Base-by-base conservation (phyloP, 2,888 invertebrate genomes). In the Stegophylla sp. region DNA sequence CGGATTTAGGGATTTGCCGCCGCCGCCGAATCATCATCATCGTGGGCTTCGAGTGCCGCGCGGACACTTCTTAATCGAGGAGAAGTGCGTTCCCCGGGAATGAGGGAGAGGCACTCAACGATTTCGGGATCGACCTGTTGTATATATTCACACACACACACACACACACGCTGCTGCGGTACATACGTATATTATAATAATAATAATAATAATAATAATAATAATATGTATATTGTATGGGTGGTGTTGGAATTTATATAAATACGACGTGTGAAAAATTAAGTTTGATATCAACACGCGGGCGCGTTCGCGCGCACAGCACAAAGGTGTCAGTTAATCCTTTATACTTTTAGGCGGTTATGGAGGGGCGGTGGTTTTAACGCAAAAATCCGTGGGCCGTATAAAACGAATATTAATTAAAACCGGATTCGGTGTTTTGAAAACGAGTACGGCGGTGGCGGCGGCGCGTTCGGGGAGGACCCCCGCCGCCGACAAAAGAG, bases 331-430 rank as follows among this genome's bases (percentile, higher is more conserved):
- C 64, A n/a, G 51, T 64, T 75, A 75, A 75, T 63, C 63, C 48
- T 75, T 75, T 64, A 61, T 74, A 74, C 41, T 74, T 72, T 28
- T 23, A 56, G 74, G 17, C 34, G 59, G 17, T 1, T 26, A 51
- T 0, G 23, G n/a, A 12, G 73, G 17, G 64, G 41, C 3, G 51
- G 23, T n/a, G 20, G 63, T 63, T 64, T 51, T 41, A 66, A 75
- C 75, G 51, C 64, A 66, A 75, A 75, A 75, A 75, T 75, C 64
- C 75, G 75, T 66, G 75, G 64, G 75, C 61, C 79, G 69, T 79
- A 69, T 61, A 79, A 79, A 79, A 79, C 79, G 67, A 79, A 69
- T 79, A 79, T 79, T 79, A 79, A 79, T 79, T 79, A 69, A 79
- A 79, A 79, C 79, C 69, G 79, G 67, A 79, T 69, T 79, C 69